Base-by-base conservation (phyloP, 2,113 vertebrate genomes). In the Chaetops frenatus region DNA sequence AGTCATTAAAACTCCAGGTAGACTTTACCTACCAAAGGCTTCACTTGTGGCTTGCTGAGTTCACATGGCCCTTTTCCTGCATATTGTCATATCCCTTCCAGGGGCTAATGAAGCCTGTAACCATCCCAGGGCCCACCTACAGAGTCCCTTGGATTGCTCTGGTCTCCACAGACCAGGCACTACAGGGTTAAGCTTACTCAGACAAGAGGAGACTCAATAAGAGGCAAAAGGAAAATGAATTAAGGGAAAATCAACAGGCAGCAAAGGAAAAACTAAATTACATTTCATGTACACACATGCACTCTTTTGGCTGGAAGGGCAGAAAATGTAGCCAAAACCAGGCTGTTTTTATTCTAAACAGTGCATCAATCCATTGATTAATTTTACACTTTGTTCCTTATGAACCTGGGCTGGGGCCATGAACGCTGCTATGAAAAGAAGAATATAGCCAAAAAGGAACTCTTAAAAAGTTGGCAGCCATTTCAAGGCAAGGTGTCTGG, bases 321-420 rank as follows among this genome's bases (percentile, higher is more conserved):
- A 83, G 76, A 94, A 97, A 96, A 97, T 15, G 35, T 48, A 95
- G 92, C 85, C 94, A 97, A 96, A 96, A 58, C 48, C 22, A 8
- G 54, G 88, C 94, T 91, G 88, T 81, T 98, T 97, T 96, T 88
- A 90, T 96, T 97, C 74, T 96, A 98, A 97, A 95, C 92, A 96
- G 81, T 95, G 79, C 86, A 97, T 97, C 91, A 96, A 94, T 90
- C 81, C 93, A 93, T 90, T 97, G 92, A 91, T 97, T 97, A 97
- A 96, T 97, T 96, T 96, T 97, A 96, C 94, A 97, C 61, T 90
- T 97, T 94, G 86, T 95, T 97, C 94, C 74, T 97, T 96, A 96
- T 94, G 97, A 97, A 97, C 94, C 95, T 94, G 90, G 81, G 92
- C 84, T 86, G 84, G 95, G 93, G 89, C 93, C 96, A 94, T 83